Evolutionary conservation across 2,797 vertebrate genomes (phyloP).

Genomic region (Macropus fuliginosus): DNA sequence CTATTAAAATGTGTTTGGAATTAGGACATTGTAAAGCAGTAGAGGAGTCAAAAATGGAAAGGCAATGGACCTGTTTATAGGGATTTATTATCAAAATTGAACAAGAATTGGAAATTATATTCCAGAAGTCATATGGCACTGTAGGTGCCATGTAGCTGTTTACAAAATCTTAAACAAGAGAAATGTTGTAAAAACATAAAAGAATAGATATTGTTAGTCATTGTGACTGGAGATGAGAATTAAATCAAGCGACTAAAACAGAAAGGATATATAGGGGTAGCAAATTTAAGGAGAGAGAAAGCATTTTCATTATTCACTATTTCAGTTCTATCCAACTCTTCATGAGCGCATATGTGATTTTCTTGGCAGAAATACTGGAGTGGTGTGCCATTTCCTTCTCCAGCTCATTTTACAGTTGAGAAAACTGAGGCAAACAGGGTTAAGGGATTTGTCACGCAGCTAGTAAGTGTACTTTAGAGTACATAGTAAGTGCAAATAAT

Average conservation of each 20-base stretch:
- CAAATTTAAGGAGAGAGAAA: constrained; percentile 11
- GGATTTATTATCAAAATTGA: constrained; percentile 13
- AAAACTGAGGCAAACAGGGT: not conserved
- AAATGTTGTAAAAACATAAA: not conserved
- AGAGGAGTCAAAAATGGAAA: not conserved
- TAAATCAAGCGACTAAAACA: constrained; percentile 6
- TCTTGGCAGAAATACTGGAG: not conserved
- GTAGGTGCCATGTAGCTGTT: constrained; percentile 8
- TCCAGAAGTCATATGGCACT: constrained; percentile 23
- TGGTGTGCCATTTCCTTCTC: not conserved
- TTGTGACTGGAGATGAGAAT: constrained; percentile 1
- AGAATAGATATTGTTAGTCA: constrained; percentile 21
- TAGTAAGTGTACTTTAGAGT: not conserved
- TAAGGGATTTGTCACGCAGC: not conserved
- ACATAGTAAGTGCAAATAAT: not conserved
- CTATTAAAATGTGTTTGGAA: not conserved
- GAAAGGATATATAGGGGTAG: constrained; percentile 1
- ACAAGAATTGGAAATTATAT: constrained; percentile 39
- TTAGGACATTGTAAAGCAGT: not conserved
- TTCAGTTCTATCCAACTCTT: not conserved
- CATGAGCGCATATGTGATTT: too few species aligned
- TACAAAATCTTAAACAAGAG: not conserved
- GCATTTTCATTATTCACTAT: not conserved
- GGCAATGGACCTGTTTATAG: not conserved
- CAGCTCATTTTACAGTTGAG: not conserved